Evolutionary conservation across 2,888 invertebrate species (phyloP), one percentile per base, ranked within the genome.

Genomic region (Oithona nana): DNA sequence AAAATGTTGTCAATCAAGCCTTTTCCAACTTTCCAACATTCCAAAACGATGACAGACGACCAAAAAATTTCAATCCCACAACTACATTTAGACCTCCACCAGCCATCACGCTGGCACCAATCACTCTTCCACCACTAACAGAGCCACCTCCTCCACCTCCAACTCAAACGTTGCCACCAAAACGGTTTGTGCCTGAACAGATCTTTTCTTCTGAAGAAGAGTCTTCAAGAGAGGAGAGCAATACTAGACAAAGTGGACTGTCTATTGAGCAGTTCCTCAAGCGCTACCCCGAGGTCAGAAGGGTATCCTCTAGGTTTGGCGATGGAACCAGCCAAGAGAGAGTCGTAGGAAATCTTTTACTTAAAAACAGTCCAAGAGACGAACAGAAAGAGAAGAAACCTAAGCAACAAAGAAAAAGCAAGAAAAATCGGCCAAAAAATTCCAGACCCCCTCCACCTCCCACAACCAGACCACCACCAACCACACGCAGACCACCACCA

Each of bases 231-330:
- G 13, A 54, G 26, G 26, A 54, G 24, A 26, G 3, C 54, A 26
- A 22, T 2, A 20, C 13, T 16, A 2, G 26, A 3, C 24, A 20
- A 2, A 54, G 26, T 24, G 54, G 24, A 16, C 26, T 54, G n/a
- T 50, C 62, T n/a, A 62, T 62, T 56, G 62, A 62, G 26, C 22
- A 62, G n/a, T 62, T 62, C 39, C 56, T 62, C 20, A n/a, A 55
- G 11, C 20, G 62, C 13, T 62, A 56, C 30, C 62, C 62, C 16
- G 62, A 62, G 28, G 48, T 62, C 1, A 26, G 54, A 8, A 29
- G 62, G 20, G 26, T 62, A 20, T 54, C 54, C 3, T 62, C 62
- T 24, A 29, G 62, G 20, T 62, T 62, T 54, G 59, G 59, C 16
- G 59, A 59, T 20, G 26, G 57, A 24, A 26, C n/a, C 28, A 2